Percentiles rank a stretch among this genome's conserved stretches.
Conservation (phyloP, 1,140 invertebrate species). For the Homalodisca vitripennis region DNA sequence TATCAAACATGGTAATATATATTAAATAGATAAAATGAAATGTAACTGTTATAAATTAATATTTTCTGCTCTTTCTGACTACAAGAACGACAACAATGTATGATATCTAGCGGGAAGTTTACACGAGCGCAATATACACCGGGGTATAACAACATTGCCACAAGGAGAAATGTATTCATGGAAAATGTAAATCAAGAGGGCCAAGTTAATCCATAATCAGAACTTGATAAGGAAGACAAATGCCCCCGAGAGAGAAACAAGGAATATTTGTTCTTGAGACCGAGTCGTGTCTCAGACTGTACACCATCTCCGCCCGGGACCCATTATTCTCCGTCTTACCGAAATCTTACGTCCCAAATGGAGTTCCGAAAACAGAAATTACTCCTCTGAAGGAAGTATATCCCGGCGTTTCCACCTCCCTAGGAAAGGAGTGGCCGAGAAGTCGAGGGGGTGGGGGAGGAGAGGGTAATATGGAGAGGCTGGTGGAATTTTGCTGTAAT, state of each 20-base stretch:
- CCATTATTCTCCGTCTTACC: slow-evolving; percentile 35
- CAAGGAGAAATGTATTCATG: background rate
- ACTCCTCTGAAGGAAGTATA: slow-evolving; percentile 35
- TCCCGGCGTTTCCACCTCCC: background rate
- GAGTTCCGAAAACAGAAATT: slow-evolving; percentile 38
- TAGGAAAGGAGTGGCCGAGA: slow-evolving; percentile 1
- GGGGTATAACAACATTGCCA: background rate
- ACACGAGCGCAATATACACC: background rate
- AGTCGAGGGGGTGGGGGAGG: background rate
- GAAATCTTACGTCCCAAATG: slow-evolving; percentile 37
- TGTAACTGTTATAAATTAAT: too few relatives aligned
- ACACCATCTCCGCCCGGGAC: slow-evolving; percentile 32
- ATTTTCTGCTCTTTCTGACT: too few relatives aligned
- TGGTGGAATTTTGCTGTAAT: background rate
- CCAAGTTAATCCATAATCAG: slow-evolving; percentile 15
- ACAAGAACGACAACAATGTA: too few relatives aligned
- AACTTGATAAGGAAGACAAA: slow-evolving; percentile 23
- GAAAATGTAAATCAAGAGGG: slow-evolving; percentile 6
- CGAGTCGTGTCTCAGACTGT: too few relatives aligned
- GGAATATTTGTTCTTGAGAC: slow-evolving; percentile 21
- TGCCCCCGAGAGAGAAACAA: slow-evolving; percentile 21
- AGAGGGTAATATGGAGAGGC: background rate
- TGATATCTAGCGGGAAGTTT: too few relatives aligned
- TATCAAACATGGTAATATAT: too few relatives aligned
- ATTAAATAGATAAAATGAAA: too few relatives aligned